Base-by-base conservation (phyloP, 2,113 vertebrate species). In the Lepidothrix coronata region DNA sequence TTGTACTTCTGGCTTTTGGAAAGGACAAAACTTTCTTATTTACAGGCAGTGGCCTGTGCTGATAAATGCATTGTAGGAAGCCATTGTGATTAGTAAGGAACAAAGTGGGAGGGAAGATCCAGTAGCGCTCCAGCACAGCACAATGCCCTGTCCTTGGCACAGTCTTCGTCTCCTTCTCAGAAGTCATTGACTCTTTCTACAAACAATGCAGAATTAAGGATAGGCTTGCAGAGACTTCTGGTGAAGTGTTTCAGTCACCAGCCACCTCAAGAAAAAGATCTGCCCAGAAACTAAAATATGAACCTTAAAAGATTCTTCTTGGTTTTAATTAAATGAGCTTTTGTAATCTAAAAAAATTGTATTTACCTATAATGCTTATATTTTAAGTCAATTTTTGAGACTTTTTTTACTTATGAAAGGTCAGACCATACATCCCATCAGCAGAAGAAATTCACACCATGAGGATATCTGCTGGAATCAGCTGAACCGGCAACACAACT, bases 31-130 rank as follows among this genome's bases (percentile, higher is more conserved):
- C 52, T 61, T 41, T 67, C 68, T 61, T 65, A 93, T 91, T 93
- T 93, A 92, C 65, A 65, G 70, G 79, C 88, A 90, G 61, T 94
- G 96, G 68, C 52, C 44, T 41, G 30, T 2, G 8, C 88, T 96
- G 95, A 96, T 95, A 96, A 94, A 94, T 88, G 57, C 4, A 3
- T 44, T 71, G 61, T 91, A 94, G 92, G 95, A 96, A 94, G 77
- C 83, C 48, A 35, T 28, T 65, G 91, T 91, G 77, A 96, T 96
- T 84, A 96, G 62, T n/a, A 85, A 85, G 74, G 75, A 94, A 84
- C 35, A 44, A 77, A 65, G 67, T 8, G 11, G 39, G 62, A 88
- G 84, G 72, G 52, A 96, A 95, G 52, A 75, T 49, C 35, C 54
- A 46, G 70, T 39, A 85, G 83, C 95, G 39, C 76, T 92, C 59